Base-by-base conservation (phyloP, 2,888 invertebrate species). In the Chirona hameri region DNA sequence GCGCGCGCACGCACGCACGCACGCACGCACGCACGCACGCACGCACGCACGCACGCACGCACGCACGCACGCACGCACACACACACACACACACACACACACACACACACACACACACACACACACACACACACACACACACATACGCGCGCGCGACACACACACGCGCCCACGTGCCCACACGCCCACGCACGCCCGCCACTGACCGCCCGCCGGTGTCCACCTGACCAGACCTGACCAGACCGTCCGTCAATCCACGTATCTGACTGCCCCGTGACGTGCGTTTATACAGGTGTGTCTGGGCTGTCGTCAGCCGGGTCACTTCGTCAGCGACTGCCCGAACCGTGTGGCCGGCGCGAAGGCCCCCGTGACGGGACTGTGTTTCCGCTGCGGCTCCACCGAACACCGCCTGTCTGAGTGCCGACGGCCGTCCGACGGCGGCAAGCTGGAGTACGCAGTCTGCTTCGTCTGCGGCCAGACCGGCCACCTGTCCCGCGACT, bases 361-460 rank as follows among this genome's bases (percentile, higher is more conserved):
- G 80, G 21, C 46, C n/a, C 72, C 52, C 21, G 52, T 76, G 27
- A 86, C 87, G 7, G 94, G 94, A 14, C 91, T 95, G 81, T 96
- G 96, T 87, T 96, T 94, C 87, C 95, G 95, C 88, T 96, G 96
- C 88, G 96, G 96, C 0, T 95, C 95, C 0, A 94, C 94, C 9
- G 96, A 96, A 87, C 96, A 96, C 87, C 92, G 91, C 21, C 92
- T 93, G 86, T 85, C 86, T 55, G 84, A 85, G 21, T 88, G 88
- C 84, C 85, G 85, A 48, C 85, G 83, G 82, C 79, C 83, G 81
- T 60, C 52, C 55, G 82, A 69, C 57, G 69, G 27, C 21, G 57
- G 46, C 46, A 79, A 76, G 24, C 84, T 82, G 81, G 60, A 82
- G 39, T 83, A 82, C 89, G 96, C 96, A 0, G 92, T 92, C 82